Evolutionary conservation across 2,113 vertebrate genomes (phyloP).

Genomic region (Trachemys scripta): DNA sequence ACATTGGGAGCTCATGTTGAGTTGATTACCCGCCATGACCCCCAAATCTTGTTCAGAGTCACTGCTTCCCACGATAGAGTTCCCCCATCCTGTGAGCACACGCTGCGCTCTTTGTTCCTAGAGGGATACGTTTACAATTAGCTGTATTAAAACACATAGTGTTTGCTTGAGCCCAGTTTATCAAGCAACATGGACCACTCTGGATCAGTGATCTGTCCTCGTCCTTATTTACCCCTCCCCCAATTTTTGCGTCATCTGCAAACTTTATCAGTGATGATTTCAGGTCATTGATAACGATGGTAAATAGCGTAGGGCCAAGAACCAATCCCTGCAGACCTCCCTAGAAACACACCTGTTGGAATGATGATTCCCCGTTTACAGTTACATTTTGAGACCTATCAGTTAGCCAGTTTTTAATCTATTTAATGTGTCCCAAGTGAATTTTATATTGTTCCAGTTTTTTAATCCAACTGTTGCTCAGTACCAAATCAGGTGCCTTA

Average conservation of each 20-base stretch:
- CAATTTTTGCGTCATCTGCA: not conserved
- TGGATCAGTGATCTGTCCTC: no score
- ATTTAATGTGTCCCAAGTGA: not conserved
- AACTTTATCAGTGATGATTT: not conserved
- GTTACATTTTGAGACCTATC: not conserved
- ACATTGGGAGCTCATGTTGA: not conserved
- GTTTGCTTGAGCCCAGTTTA: no score
- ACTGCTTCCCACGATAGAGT: not conserved
- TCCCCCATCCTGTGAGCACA: not conserved
- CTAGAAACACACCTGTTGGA: not conserved
- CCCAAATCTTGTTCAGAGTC: not conserved
- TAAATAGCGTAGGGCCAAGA: not conserved
- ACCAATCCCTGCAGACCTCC: not conserved
- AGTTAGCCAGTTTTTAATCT: not conserved
- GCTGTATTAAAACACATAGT: no score
- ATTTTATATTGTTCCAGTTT: not conserved
- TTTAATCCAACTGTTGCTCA: not conserved
- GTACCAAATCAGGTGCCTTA: not conserved
- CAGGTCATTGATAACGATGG: not conserved
- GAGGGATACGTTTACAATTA: no score
- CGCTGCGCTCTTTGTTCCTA: not conserved
- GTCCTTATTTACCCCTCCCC: not conserved
- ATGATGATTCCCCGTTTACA: not conserved
- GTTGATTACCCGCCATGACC: not conserved
- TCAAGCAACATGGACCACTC: no score